Evolutionary conservation across 2,113 vertebrate genomes (phyloP).

Genomic region (Triplophysa rosa): DNA sequence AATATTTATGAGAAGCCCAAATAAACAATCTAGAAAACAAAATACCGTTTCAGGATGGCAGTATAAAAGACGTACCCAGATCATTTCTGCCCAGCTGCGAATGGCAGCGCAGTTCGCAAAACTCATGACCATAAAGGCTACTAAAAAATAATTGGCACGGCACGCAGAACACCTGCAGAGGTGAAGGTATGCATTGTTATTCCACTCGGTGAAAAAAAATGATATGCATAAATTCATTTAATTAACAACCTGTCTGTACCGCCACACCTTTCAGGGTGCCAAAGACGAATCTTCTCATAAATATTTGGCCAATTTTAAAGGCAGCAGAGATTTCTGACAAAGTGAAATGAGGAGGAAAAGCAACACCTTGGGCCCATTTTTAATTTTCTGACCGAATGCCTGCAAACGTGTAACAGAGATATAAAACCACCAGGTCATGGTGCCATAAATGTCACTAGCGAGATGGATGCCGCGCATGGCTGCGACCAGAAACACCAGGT

Average conservation of each 20-base stretch:
- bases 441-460: slow-evolving; percentile 19
- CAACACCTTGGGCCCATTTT: slow-evolving; percentile 28
- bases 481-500: slow-evolving; percentile 6
- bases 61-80: slow-evolving; percentile 36
- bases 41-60: slow-evolving; percentile 35
- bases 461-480: slow-evolving; percentile 18
- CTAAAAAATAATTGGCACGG: slow-evolving; percentile 22
- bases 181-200: slow-evolving; percentile 22
- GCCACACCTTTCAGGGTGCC: not conserved
- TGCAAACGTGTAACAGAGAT: slow-evolving; percentile 34
- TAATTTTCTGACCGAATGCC: slow-evolving; percentile 39
- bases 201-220: not conserved
- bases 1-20: not conserved
- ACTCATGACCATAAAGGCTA: slow-evolving; percentile 45
- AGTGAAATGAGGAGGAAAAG: not conserved
- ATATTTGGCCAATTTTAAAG: not conserved
- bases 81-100: slow-evolving; percentile 1
- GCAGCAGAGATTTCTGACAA: not conserved
- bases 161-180: slow-evolving; percentile 31
- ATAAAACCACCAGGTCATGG: slow-evolving; percentile 39
- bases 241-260: not conserved
- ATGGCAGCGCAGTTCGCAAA: not conserved
- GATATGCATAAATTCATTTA: slow-evolving; percentile 15
- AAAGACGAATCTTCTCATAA: not conserved
- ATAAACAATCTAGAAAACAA: slow-evolving; percentile 41